phyloP scores from a whole-genome alignment of 2,113 vertebrate species.

The Cathartes aura region DNA sequence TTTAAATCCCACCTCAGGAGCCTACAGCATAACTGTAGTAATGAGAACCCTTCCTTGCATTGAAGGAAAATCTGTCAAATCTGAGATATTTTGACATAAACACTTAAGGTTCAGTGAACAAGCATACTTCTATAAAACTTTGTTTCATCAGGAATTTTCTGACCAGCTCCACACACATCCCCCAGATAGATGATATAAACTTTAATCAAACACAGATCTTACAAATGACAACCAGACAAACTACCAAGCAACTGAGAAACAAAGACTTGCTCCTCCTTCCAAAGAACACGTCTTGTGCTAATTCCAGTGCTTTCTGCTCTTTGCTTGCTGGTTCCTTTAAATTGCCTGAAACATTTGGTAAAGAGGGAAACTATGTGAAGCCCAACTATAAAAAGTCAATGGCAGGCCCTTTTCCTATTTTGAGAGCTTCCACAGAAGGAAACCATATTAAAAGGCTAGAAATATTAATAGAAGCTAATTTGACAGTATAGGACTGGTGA shows the following conservation, averaged over 20 bases:
- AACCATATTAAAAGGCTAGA: not conserved
- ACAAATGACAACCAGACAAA: not conserved
- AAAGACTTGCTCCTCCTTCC: not conserved
- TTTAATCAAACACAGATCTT: slow-evolving; percentile 13
- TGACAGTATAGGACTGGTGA: not conserved
- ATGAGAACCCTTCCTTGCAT: not conserved
- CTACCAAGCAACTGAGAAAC: not conserved
- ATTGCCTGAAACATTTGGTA: not conserved
- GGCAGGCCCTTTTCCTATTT: not conserved
- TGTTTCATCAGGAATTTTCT: not conserved
- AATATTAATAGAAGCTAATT: not conserved
- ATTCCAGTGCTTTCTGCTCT: not conserved
- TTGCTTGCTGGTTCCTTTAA: not conserved
- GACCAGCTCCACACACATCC: not conserved
- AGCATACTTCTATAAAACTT: not conserved
- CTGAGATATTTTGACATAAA: slow-evolving; percentile 1
- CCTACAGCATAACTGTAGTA: not conserved
- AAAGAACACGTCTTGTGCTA: not conserved
- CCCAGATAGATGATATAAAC: not conserved
- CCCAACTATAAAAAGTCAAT: not conserved
- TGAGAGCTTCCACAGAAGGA: not conserved
- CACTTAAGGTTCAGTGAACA: not conserved
- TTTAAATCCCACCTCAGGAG: not conserved
- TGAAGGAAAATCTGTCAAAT: not conserved
- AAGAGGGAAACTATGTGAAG: not conserved